A percentile compares a stretch with the other conserved stretches of the same genome.
Conservation (phyloP, 2,113 vertebrate genomes). For the Etia nguti region DNA sequence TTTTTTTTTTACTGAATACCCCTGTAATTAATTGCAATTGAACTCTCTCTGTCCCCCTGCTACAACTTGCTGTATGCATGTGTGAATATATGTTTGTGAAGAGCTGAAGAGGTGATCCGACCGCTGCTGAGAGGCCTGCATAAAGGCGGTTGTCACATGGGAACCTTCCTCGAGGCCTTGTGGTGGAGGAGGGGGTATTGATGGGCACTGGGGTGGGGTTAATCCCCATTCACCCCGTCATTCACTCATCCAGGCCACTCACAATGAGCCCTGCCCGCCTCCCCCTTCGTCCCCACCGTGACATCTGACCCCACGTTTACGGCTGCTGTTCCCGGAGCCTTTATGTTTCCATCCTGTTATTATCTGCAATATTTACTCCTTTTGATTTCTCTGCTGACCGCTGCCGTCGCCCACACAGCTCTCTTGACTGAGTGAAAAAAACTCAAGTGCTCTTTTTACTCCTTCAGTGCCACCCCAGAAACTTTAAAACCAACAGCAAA, state of each 20-base stretch:
- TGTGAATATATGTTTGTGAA: not conserved
- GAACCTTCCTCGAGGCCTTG: slow-evolving; percentile 45
- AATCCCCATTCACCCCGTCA: slow-evolving; percentile 74
- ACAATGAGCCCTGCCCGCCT: slow-evolving; percentile 62
- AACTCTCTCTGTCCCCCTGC: not conserved
- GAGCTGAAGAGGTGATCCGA: not conserved
- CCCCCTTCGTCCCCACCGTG: slow-evolving; percentile 45
- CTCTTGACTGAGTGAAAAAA: slow-evolving; percentile 4
- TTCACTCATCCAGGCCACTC: slow-evolving; percentile 48
- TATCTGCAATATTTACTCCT: slow-evolving; percentile 74
- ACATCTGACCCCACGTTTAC: slow-evolving; percentile 68
- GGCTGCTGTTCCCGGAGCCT: slow-evolving; percentile 41
- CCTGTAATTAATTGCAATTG: not conserved
- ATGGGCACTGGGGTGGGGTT: slow-evolving; percentile 72
- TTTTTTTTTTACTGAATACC: not conserved
- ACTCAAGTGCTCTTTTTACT: slow-evolving; percentile 47
- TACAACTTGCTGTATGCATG: not conserved
- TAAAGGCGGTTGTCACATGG: slow-evolving; percentile 57
- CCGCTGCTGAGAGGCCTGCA: slow-evolving; percentile 31
- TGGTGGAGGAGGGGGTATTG: slow-evolving; percentile 51
- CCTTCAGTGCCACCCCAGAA: not conserved
- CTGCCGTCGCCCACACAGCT: slow-evolving; percentile 20
- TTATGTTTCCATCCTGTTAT: slow-evolving; percentile 63
- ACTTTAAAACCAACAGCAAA: slow-evolving; percentile 27
- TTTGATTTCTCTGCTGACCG: slow-evolving; percentile 53